phyloP scores from a whole-genome alignment of 37 sponge, comb jelly and placozoan genomes.

The Haliclona indistincta region DNA sequence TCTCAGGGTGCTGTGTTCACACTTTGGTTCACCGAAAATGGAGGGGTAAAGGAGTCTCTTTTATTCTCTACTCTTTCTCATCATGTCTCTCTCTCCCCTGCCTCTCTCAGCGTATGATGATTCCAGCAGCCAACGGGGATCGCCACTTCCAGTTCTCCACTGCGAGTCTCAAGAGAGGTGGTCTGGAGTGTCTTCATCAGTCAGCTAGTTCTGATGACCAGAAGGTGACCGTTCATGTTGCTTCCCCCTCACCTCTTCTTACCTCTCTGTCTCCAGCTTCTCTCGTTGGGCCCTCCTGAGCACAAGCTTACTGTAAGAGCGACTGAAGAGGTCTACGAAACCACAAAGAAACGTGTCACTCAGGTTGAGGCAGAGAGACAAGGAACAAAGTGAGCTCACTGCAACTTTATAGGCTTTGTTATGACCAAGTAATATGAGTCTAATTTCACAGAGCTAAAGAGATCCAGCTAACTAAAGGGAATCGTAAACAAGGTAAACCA shows the following conservation, averaged over 20 bases:
- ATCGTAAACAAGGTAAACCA: neutral
- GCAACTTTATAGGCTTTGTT: neutral
- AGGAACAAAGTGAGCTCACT: slow-evolving; percentile 29
- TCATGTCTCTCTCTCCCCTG: neutral
- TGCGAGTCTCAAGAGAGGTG: slow-evolving; percentile 7
- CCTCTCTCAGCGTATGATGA: slow-evolving; percentile 26
- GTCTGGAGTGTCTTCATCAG: slow-evolving; percentile 75
- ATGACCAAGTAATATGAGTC: neutral
- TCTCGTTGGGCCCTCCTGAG: slow-evolving; percentile 36
- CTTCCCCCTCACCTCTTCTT: neutral
- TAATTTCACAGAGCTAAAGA: slow-evolving; percentile 30
- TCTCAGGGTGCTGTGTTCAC: slow-evolving; percentile 64
- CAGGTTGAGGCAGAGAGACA: slow-evolving; percentile 66
- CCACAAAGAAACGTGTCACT: slow-evolving; percentile 44
- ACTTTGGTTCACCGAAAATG: slow-evolving; percentile 51
- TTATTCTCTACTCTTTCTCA: neutral
- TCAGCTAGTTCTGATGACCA: neutral
- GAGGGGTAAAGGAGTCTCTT: slow-evolving; percentile 53
- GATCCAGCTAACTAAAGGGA: slow-evolving; percentile 12
- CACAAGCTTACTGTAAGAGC: slow-evolving; percentile 58
- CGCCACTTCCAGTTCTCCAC: slow-evolving; percentile 40
- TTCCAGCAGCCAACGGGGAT: slow-evolving; percentile 31
- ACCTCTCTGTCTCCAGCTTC: slow-evolving; percentile 11
- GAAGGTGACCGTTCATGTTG: neutral
- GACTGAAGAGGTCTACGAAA: slow-evolving; percentile 71